A percentile compares a stretch with the other conserved stretches of the same genome.
Conservation (phyloP, 2,888 invertebrate species). For the Drosophila infuscata region DNA sequence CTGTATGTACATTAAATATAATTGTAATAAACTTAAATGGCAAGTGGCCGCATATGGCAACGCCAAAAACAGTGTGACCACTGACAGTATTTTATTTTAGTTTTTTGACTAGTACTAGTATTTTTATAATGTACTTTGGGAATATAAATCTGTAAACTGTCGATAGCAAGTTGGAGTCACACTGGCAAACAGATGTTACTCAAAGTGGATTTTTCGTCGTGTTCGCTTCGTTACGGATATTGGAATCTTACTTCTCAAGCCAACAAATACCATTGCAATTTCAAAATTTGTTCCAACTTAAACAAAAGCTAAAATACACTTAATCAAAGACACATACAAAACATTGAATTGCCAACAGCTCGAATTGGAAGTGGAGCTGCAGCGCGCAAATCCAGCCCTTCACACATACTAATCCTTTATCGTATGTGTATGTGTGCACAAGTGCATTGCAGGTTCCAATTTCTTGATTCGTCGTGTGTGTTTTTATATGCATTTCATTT, state of each 20-base stretch:
- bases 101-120: constrained; percentile 12
- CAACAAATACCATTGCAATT: constrained; percentile 11
- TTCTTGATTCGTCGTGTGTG: constrained; percentile 31
- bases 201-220: constrained; percentile 57
- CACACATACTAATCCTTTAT: constrained; percentile 29
- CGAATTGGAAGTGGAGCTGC: constrained; percentile 29
- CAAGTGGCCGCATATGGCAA: background rate
- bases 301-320: constrained; percentile 16
- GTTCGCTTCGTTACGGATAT: constrained; percentile 52
- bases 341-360: constrained; percentile 18
- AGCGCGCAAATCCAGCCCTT: constrained; percentile 37
- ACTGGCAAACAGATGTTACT: constrained; percentile 54
- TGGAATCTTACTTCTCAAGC: constrained; percentile 26
- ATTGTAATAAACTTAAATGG: background rate
- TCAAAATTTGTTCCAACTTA: constrained; percentile 24
- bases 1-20: no score
- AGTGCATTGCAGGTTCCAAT: constrained; percentile 50
- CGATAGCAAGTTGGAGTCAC: constrained; percentile 17
- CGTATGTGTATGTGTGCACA: constrained; percentile 34
- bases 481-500: constrained; percentile 39
- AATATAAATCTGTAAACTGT: background rate
- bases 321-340: constrained; percentile 5
- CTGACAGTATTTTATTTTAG: background rate
- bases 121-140: constrained; percentile 7
- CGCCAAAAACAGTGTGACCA: constrained; percentile 29